Percentiles rank a stretch among this genome's conserved stretches.
Conservation (phyloP, 2,888 invertebrate genomes). For the Volucella zonaria region DNA sequence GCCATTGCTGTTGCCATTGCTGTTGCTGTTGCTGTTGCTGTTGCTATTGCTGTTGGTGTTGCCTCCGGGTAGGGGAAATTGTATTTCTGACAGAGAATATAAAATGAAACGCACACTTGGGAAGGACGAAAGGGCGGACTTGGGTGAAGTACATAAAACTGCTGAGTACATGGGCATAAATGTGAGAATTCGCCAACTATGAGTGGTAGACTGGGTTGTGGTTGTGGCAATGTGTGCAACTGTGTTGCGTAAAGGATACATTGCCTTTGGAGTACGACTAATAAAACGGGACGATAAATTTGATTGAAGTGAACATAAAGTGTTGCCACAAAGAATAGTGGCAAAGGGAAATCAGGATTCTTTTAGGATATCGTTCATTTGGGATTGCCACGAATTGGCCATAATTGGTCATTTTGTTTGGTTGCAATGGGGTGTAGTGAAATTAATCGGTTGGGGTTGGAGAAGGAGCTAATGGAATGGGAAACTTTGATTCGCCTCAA, state of each 20-base stretch:
- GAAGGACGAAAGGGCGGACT: background rate
- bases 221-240: conserved; percentile 39
- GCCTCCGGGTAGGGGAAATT: conserved; percentile 2
- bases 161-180: background rate
- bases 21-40: background rate
- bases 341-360: conserved; percentile 30
- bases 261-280: conserved; percentile 15
- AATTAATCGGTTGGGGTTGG: background rate
- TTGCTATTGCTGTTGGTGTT: background rate
- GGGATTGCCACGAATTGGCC: conserved; percentile 10
- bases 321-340: conserved; percentile 24
- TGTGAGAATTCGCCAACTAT: conserved; percentile 3
- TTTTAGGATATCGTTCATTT: conserved; percentile 30
- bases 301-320: conserved; percentile 34
- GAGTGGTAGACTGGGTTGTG: background rate
- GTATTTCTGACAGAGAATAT: background rate
- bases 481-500: too few species aligned
- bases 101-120: background rate
- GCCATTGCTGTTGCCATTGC: background rate
- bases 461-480: background rate
- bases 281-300: conserved; percentile 51
- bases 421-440: background rate
- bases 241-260: conserved; percentile 31
- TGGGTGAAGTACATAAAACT: conserved; percentile 33
- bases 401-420: background rate